Evolutionary conservation across 2,113 vertebrate species (phyloP), one percentile per base, ranked within the genome.

Genomic region (Nettapus auritus): DNA sequence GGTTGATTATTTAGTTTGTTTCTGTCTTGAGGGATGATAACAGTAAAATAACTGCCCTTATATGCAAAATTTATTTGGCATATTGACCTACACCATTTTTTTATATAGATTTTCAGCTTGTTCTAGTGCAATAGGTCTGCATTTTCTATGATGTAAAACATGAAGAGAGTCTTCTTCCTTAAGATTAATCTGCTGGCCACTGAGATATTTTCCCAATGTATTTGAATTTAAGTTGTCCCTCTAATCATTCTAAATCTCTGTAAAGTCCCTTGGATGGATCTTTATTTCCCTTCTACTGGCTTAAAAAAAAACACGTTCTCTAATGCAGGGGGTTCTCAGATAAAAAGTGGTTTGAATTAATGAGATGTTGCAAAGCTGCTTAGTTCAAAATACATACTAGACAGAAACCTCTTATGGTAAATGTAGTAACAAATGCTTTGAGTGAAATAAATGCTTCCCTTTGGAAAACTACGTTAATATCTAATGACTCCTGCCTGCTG

Each of bases 371-470:
- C 86, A 94, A 95, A 96, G 74, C 81, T 76, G 25, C 69, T 95
- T 89, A 82, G 44, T 84, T 90, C 77, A 85, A 93, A 95, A 87
- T 46, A 79, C 46, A 82, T 78, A 85, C 62, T 62, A 76, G 57
- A 73, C n/a, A 56, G 80, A 89, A 96, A 82, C 25, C 31, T 84
- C 67, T 80, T 73, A 84, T 34, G 11, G 83, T 73, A 93, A 93
- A 85, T 46, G 36, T 89, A 84, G 69, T 79, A 90, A 87, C 69
- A 94, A 90, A 76, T 69, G 31, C 42, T 90, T 92, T 4, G 2
- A 90, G 74, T 62, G 63, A 95, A 96, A 93, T 79, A 68, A 89
- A 93, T 80, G 67, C 76, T 96, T 93, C 66, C 22, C 31, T 84
- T 88, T 86, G 76, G 76, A 94, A 91, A 94, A 95, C 6, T 68